These are phyloP conservation scores for Diarsia rubi DNA, from an alignment of 2,888 invertebrate genomes.

Conservation along the genomic window DNA sequence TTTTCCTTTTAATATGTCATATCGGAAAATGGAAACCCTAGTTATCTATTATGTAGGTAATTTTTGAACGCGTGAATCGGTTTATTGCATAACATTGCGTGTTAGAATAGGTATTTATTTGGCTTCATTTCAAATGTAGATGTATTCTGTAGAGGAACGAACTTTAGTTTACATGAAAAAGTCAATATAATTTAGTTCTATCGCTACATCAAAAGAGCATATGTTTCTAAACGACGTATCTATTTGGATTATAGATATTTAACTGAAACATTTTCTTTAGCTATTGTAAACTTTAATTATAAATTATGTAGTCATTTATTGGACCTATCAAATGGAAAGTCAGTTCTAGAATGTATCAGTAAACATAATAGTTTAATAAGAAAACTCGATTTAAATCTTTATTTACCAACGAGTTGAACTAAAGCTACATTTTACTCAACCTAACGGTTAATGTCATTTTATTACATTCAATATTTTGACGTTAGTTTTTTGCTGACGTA, in stretches of 20 bases:
- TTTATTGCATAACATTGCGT: slow-evolving; percentile 51
- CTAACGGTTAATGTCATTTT: slow-evolving; percentile 9
- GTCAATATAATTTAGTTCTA: slow-evolving; percentile 22
- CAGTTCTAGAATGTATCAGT: too few species aligned
- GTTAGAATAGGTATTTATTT: slow-evolving; percentile 56
- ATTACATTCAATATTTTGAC: slow-evolving; percentile 45
- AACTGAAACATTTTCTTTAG: neutral
- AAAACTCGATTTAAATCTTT: neutral
- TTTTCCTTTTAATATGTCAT: slow-evolving; percentile 47
- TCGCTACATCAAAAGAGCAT: neutral
- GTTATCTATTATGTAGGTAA: slow-evolving; percentile 49
- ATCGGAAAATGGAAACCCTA: slow-evolving; percentile 47
- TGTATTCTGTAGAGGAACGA: slow-evolving; percentile 21
- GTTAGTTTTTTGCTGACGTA: slow-evolving; percentile 59
- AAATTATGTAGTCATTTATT: neutral
- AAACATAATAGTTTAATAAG: neutral
- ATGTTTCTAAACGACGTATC: slow-evolving; percentile 24
- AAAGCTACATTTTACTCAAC: neutral
- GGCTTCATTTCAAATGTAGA: slow-evolving; percentile 57
- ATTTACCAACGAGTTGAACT: neutral
- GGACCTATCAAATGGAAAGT: neutral
- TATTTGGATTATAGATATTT: neutral
- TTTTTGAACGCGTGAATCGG: slow-evolving; percentile 46
- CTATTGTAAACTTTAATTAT: neutral
- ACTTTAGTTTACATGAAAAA: slow-evolving; percentile 33